These are phyloP conservation scores for Aporrectodea caliginosa DNA, from an alignment of 1,140 invertebrate genomes.

Conservation along the genomic window DNA sequence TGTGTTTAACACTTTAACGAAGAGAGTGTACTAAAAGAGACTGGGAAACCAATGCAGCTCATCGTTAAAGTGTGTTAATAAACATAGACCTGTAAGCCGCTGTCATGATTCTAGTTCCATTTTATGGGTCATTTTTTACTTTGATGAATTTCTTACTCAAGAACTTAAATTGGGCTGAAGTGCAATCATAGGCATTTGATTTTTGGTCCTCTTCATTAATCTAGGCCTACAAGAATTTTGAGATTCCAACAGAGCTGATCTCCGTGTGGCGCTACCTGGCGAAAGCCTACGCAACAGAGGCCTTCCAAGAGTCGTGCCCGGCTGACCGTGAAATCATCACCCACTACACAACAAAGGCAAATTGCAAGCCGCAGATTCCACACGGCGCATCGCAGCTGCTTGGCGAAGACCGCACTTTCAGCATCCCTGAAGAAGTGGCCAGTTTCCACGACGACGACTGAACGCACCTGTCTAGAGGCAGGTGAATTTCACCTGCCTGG, in stretches of 20 bases:
- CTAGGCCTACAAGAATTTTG: slow-evolving; percentile 77
- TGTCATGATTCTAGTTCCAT: not conserved
- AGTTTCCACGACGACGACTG: not conserved
- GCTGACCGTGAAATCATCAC: slow-evolving; percentile 97
- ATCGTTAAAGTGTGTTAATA: not conserved
- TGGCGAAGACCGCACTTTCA: slow-evolving; percentile 32
- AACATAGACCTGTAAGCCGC: not conserved
- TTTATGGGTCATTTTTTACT: not conserved
- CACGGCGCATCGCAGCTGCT: slow-evolving; percentile 25
- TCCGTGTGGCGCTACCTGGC: slow-evolving; percentile 91
- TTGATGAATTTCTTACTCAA: too few relatives aligned
- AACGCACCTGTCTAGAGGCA: not conserved
- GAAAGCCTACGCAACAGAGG: slow-evolving; percentile 92
- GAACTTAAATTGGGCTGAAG: too few relatives aligned
- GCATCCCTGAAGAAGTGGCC: slow-evolving; percentile 21
- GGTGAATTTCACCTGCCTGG: not conserved
- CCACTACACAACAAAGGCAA: slow-evolving; percentile 73
- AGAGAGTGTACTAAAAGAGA: too few relatives aligned
- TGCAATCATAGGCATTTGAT: not conserved
- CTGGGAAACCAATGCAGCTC: not conserved
- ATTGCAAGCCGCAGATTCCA: slow-evolving; percentile 14
- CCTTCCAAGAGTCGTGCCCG: slow-evolving; percentile 90
- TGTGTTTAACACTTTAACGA: too few relatives aligned
- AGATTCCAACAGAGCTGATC: slow-evolving; percentile 77
- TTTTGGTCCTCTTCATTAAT: not conserved